Base-by-base conservation (phyloP, 2,797 vertebrate genomes). In the Carapus acus region DNA sequence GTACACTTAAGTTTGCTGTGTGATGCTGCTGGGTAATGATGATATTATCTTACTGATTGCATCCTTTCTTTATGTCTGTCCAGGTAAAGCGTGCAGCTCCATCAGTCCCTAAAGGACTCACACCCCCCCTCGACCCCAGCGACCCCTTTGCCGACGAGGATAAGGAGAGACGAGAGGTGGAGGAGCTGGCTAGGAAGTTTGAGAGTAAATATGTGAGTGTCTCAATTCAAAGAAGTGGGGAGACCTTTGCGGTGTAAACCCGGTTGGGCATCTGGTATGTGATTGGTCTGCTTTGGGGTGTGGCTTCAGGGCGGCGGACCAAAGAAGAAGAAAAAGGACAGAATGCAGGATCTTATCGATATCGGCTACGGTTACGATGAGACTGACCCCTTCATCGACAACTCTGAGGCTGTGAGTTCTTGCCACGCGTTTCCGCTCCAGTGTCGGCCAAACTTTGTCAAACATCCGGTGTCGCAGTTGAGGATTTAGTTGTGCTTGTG, bases 321-420 rank as follows among this genome's bases (percentile, higher is more conserved):
- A 7, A 96, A 92, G 83, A 96, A 90, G 67, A 95, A 92, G 71
- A 91, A 93, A 58, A 94, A 89, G 62, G 96, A 99, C 87, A 86
- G 96, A 20, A 89, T 97, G 83, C 94, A 97, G 86, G 96, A 99
- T 80, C 90, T 99, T 18, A 94, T 99, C 17, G 95, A 97, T 80
- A 99, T 99, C 18, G 96, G 96, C 47, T 97, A 92, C 8, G 96
- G 96, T 62, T 99, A 98, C 8, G 96, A 99, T 63, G 94, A 98
- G 65, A 96, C 92, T 0, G 96, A 99, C 82, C 93, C 95, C 4
- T 99, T 99, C 81, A 99, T 99, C 49, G 96, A 99, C 85, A 98
- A 98, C 67, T 97, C 94, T 21, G 95, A 98, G 71, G 94, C 96
- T 39, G 96, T 99, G 79, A 96, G 95, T 92, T 63, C 19, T n/a